Evolutionary conservation across 2,797 vertebrate species (phyloP).

Genomic region (Brachyrhaphis roseni): DNA sequence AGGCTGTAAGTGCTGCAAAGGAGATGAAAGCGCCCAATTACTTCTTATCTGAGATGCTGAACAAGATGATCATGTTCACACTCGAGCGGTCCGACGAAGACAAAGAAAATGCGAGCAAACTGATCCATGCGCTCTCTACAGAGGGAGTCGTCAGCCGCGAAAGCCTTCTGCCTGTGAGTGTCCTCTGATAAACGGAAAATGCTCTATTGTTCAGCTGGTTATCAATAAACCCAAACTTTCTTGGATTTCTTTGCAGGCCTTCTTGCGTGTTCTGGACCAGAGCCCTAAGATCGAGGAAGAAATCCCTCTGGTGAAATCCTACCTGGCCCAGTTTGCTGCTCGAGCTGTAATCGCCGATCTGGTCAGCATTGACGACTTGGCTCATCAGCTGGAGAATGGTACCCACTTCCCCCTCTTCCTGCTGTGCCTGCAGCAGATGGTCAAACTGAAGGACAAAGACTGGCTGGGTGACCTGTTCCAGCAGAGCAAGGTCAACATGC

Average conservation of each 20-base stretch:
- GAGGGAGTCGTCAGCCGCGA: constrained; percentile 92
- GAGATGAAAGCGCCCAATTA: constrained; percentile 97
- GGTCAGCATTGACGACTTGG: constrained; percentile 92
- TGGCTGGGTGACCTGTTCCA: constrained; percentile 97
- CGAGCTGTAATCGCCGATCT: constrained; percentile 91
- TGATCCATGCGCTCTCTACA: constrained; percentile 90
- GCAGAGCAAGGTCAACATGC: constrained; percentile 98
- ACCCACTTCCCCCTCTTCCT: constrained; percentile 97
- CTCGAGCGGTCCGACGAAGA: constrained; percentile 93
- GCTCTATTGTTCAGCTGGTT: background rate
- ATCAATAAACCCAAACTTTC: background rate
- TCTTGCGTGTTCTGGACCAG: constrained; percentile 93
- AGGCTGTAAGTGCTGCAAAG: constrained; percentile 87
- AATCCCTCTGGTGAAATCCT: constrained; percentile 97
- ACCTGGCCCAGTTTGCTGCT: constrained; percentile 96
- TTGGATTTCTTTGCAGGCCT: constrained; percentile 78
- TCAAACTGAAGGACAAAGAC: constrained; percentile 94
- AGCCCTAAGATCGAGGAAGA: constrained; percentile 96
- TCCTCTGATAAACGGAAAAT: background rate
- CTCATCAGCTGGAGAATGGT: constrained; percentile 95
- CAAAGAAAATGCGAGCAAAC: constrained; percentile 89
- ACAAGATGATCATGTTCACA: constrained; percentile 91
- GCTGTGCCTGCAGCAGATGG: constrained; percentile 97
- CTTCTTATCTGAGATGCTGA: constrained; percentile 95
- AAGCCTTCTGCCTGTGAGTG: constrained; percentile 92